Percentiles rank a stretch among this genome's conserved stretches.
Evolutionary conservation across 2,113 vertebrate genomes (phyloP).

Genomic region (Brachypteracias leptosomus): DNA sequence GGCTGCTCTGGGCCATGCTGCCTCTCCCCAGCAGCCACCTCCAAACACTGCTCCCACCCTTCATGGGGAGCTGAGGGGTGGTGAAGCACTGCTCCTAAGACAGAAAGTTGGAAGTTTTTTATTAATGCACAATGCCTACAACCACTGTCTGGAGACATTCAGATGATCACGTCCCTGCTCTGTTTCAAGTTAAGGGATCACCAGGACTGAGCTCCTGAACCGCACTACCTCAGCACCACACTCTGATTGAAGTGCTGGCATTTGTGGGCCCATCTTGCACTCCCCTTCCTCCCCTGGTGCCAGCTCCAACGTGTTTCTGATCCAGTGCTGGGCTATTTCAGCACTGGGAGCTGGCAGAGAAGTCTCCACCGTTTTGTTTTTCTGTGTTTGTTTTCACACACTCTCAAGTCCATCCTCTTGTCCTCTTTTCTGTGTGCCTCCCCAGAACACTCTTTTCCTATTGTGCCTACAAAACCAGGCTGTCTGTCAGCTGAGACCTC

Average conservation of each 20-base stretch:
- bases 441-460: background rate
- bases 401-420: background rate
- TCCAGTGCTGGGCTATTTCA: background rate
- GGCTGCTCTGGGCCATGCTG: background rate
- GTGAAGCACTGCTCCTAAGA: background rate
- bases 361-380: background rate
- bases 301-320: background rate
- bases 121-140: background rate
- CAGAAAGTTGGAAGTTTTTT: background rate
- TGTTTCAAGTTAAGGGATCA: background rate
- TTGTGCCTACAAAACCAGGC: background rate
- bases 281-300: background rate
- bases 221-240: fast-evolving
- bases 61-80: fast-evolving
- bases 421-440: background rate
- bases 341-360: background rate
- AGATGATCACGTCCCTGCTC: background rate
- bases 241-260: fast-evolving
- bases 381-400: background rate
- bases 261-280: fast-evolving
- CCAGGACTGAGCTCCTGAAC: background rate
- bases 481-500: fast-evolving
- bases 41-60: background rate
- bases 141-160: background rate
- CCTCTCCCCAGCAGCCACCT: background rate